Evolutionary conservation across 1,140 invertebrate species (phyloP), one percentile per base, ranked within the genome.

Genomic region (Eueides isabella): DNA sequence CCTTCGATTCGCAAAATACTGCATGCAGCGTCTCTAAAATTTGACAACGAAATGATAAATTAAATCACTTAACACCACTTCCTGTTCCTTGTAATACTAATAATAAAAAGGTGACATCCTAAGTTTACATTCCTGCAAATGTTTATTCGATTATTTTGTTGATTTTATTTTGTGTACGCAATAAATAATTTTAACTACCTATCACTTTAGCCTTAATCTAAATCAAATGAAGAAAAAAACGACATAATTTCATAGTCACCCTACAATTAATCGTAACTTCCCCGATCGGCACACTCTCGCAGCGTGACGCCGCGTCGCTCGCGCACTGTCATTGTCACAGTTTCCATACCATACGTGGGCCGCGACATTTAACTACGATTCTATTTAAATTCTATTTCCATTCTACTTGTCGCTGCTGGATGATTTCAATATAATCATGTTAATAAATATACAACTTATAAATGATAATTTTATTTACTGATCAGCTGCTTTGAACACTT

Each of bases 331-430:
- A 76, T 75, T 78, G 78, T 79, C 75, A 71, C 65, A 63, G 80
- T 77, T 72, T 78, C 65, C 79, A 76, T 75, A 38, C 35, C 35
- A 14, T 38, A 79, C 80, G 80, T 82, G 80, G 78, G 83, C 28
- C 44, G 74, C 31, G 67, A 80, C 72, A 78, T 75, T 76, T 74
- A 76, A 67, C 63, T 26, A 12, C 19, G 7, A 23, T 23, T 9
- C 48, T 55, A 55, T 55, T 64, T 67, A 61, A 79, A 76, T 76
- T 71, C 48, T 65, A 78, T 72, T 77, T 71, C 38, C 55, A 72
- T 71, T 74, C 63, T 68, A 74, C 67, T 65, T 69, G 72, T 64
- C 72, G 66, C 66, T 67, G 67, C 44, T 61, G 62, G 61, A 62
- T 71, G 23, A 66, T 68, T 76, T 76, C 68, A 71, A 29, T 72